Evolutionary conservation across 2,113 vertebrate species (phyloP), one percentile per base, ranked within the genome.

Genomic region (Poicephalus gulielmi): DNA sequence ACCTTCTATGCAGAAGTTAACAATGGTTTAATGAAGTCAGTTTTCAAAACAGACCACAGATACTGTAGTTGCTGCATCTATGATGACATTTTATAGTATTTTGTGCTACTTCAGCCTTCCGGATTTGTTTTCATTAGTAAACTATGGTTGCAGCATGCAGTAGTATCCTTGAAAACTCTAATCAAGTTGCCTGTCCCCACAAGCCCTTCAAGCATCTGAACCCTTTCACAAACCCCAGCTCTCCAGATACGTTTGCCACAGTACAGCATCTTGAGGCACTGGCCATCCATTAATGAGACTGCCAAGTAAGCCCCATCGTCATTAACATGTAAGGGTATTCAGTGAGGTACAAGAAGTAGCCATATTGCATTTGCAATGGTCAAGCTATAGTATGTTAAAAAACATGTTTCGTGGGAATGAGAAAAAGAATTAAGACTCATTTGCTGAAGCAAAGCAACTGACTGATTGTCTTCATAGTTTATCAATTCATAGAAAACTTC

Each of bases 261-360:
- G 15, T 0, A 3, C 2, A 49, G 25, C 37, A 17, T 1, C 59
- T 19, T 2, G 6, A 76, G 70, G 47, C 60, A 39, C 8, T 0
- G 11, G 14, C 17, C 27, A 35, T 2, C 30, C 43, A 11, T 7
- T 17, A 17, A 57, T 1, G 2, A 30, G 47, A 7, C 46, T 6
- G 33, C 6, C 30, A 41, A 15, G 59, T 13, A 76, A 41, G 60
- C 17, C 13, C 17, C 46, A 50, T 41, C 52, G 31, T 0, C 47
- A 33, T 4, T 8, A 35, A 23, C 31, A 31, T 1, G 2, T 5
- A 12, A 35, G 31, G 17, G 35, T 4, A 25, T 5, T 31, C 37
- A 9, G 18, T 6, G 50, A 64, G 49, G 27, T 6, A 33, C 46
- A 80, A 59, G 13, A 20, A 59, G 53, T 0, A 60, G 31, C 37